These are phyloP conservation scores for Oxystoma pomonae DNA, from an alignment of 2,888 invertebrate species.

Conservation along the genomic window DNA sequence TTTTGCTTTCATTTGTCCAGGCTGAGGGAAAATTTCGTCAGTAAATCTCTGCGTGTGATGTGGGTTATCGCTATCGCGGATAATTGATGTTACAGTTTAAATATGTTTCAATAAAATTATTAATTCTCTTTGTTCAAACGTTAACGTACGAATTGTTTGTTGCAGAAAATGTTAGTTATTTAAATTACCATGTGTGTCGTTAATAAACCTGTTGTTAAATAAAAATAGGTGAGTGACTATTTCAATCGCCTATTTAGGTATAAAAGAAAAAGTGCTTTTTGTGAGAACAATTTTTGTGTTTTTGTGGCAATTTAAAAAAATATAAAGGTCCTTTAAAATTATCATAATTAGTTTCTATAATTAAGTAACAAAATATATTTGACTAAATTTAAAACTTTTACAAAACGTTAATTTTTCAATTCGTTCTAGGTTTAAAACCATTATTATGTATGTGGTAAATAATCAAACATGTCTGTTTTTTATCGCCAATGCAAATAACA, in stretches of 20 bases:
- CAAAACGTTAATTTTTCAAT: neutral
- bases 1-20: neutral
- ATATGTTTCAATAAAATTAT: too few relatives aligned
- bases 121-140: too few relatives aligned
- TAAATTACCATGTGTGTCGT: neutral
- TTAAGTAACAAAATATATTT: too few relatives aligned
- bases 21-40: neutral
- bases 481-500: conserved; percentile 33
- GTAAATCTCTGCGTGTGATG: neutral
- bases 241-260: neutral
- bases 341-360: too few relatives aligned
- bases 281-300: too few relatives aligned
- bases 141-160: too few relatives aligned
- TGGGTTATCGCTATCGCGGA: neutral
- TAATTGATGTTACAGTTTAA: too few relatives aligned
- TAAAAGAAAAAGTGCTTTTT: neutral
- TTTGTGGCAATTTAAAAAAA: too few relatives aligned
- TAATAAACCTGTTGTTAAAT: neutral
- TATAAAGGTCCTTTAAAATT: too few relatives aligned
- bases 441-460: conserved; percentile 21
- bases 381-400: neutral
- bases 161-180: neutral
- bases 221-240: neutral
- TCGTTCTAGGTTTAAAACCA: conserved; percentile 1
- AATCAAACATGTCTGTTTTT: conserved; percentile 28